A percentile compares a stretch with the other conserved stretches of the same genome.
phyloP scores from a whole-genome alignment of 2,797 vertebrate species.

The Spheniscus humboldti region DNA sequence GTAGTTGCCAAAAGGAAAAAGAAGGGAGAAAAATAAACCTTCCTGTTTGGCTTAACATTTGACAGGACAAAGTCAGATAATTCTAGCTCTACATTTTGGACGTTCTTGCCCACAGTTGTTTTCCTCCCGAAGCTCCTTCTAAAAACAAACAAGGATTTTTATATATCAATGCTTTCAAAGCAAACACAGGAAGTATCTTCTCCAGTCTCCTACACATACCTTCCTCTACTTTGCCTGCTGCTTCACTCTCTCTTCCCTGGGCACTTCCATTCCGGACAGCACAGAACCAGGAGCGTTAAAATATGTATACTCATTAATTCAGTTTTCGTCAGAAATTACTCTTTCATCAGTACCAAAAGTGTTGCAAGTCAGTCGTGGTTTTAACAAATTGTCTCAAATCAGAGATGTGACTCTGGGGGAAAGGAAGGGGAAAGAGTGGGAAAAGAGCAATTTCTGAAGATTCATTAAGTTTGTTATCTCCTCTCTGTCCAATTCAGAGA shows the following conservation, averaged over 20 bases:
- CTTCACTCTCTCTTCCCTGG: background rate
- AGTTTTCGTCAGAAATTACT: background rate
- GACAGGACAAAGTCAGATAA: slow-evolving; percentile 75
- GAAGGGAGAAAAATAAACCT: slow-evolving; percentile 63
- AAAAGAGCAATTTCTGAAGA: background rate
- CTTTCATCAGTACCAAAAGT: background rate
- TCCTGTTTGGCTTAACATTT: slow-evolving; percentile 77
- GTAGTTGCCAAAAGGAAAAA: slow-evolving; percentile 58
- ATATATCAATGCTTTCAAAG: slow-evolving; percentile 39
- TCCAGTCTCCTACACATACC: background rate
- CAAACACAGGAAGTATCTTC: slow-evolving; percentile 48
- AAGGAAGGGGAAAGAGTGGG: background rate
- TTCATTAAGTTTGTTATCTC: background rate
- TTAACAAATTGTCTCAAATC: background rate
- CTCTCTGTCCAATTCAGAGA: background rate
- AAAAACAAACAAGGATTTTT: slow-evolving; percentile 53
- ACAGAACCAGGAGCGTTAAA: background rate
- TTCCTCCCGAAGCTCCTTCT: slow-evolving; percentile 60
- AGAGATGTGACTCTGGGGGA: background rate
- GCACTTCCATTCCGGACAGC: background rate
- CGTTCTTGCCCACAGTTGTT: slow-evolving; percentile 59
- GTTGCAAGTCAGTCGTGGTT: background rate
- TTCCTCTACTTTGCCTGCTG: background rate
- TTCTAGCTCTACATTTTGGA: slow-evolving; percentile 66
- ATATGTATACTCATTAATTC: background rate